Percentiles rank a stretch among this genome's conserved stretches.
phyloP scores from a whole-genome alignment of 92 coral and sea anemone genomes.

The Porites cylindrica region DNA sequence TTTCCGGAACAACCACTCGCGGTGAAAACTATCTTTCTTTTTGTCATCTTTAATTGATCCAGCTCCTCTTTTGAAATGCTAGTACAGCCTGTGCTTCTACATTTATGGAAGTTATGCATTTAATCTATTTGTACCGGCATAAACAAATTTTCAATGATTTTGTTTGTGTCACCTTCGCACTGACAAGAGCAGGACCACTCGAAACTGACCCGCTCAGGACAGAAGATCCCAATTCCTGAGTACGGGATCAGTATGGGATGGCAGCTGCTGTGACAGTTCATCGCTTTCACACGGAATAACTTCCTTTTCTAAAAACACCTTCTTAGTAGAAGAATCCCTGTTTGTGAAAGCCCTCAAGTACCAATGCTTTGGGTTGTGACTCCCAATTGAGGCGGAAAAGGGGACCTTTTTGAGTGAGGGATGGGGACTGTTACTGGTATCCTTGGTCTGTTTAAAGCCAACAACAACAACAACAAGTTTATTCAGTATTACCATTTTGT shows the following conservation, averaged over 20 bases:
- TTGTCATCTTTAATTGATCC: too few relatives aligned
- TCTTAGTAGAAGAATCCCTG: too few relatives aligned
- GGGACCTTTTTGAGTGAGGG: too few relatives aligned
- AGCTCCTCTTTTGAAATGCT: slow-evolving; percentile 12
- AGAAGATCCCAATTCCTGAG: slow-evolving; percentile 36
- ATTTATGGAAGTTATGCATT: slow-evolving; percentile 25
- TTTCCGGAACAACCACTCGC: slow-evolving; percentile 11
- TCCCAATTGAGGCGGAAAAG: too few relatives aligned
- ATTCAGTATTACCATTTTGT: too few relatives aligned
- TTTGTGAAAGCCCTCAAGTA: too few relatives aligned
- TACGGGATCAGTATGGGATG: neutral
- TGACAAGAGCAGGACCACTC: slow-evolving; percentile 39
- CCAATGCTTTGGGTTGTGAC: too few relatives aligned
- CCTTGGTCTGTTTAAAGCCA: too few relatives aligned
- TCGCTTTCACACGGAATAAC: slow-evolving; percentile 17
- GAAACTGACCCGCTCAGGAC: slow-evolving; percentile 13
- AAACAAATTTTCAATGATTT: slow-evolving; percentile 32
- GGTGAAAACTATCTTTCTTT: slow-evolving; percentile 18
- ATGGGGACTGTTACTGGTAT: too few relatives aligned
- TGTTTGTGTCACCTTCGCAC: slow-evolving; percentile 17
- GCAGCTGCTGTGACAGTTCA: slow-evolving; percentile 7
- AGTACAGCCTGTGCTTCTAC: slow-evolving; percentile 22
- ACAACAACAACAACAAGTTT: too few relatives aligned
- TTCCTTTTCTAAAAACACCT: slow-evolving; percentile 26
- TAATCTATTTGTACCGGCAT: slow-evolving; percentile 13